A percentile compares a stretch with the other conserved stretches of the same genome.
phyloP scores from a whole-genome alignment of 2,888 invertebrate genomes.

The Orchestes rusci region DNA sequence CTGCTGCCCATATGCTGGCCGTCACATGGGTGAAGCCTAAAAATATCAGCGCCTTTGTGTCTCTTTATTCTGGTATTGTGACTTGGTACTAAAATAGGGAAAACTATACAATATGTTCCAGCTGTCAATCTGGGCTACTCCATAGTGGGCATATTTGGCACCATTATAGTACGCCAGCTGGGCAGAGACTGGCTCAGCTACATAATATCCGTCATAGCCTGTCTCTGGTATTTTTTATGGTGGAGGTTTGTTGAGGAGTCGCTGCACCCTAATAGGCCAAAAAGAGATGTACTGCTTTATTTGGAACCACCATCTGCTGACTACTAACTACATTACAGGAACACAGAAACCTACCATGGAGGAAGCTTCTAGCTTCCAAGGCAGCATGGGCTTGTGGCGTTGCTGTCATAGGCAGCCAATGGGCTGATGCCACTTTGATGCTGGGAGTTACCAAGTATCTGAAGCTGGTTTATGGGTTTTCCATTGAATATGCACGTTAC shows the following conservation, averaged over 20 bases:
- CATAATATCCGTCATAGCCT: slow-evolving; percentile 44
- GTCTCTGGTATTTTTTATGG: slow-evolving; percentile 51
- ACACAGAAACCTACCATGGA: slow-evolving; percentile 47
- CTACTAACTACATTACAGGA: too few relatives aligned
- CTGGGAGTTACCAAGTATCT: slow-evolving; percentile 53
- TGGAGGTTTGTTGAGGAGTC: slow-evolving; percentile 51
- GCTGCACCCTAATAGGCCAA: slow-evolving; percentile 44
- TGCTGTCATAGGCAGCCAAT: slow-evolving; percentile 53
- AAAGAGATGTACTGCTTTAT: slow-evolving; percentile 41
- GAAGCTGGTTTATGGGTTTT: slow-evolving; percentile 52
- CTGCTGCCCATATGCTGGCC: slow-evolving; percentile 53
- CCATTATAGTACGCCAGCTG: slow-evolving; percentile 46
- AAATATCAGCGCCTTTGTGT: slow-evolving; percentile 50
- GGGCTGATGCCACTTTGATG: slow-evolving; percentile 53
- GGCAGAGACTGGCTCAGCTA: slow-evolving; percentile 51
- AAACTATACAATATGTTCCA: slow-evolving; percentile 34
- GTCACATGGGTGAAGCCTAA: slow-evolving; percentile 54
- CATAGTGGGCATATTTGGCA: slow-evolving; percentile 49
- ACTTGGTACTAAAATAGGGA: too few relatives aligned
- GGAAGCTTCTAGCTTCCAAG: slow-evolving; percentile 48
- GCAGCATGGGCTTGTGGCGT: slow-evolving; percentile 55
- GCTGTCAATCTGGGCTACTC: slow-evolving; percentile 53
- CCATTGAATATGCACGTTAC: slow-evolving; percentile 48
- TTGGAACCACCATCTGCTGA: too few relatives aligned
- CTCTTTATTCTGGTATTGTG: slow-evolving; percentile 48